These are phyloP conservation scores for Otis tarda DNA, from an alignment of 2,113 vertebrate genomes.

Conservation along the genomic window DNA sequence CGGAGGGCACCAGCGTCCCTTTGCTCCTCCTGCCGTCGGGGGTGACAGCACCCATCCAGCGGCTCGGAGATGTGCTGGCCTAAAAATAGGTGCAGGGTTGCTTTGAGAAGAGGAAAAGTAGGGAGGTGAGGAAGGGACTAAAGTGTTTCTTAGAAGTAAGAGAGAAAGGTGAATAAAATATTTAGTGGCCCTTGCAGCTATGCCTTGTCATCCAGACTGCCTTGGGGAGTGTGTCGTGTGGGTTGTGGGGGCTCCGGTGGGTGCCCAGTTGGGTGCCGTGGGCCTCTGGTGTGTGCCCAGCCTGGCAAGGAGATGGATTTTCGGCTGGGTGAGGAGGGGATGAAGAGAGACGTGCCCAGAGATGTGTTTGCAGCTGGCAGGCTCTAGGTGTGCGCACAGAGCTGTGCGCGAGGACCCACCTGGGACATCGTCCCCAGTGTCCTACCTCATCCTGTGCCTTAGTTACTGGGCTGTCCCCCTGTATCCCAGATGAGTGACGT, in stretches of 20 bases:
- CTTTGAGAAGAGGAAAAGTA: neutral
- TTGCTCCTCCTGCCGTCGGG: accelerated
- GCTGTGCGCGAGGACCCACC: accelerated
- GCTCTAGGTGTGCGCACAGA: neutral
- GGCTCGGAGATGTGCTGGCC: neutral
- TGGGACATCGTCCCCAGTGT: accelerated
- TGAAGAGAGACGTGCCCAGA: neutral
- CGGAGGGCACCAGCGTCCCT: neutral
- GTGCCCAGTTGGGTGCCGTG: accelerated
- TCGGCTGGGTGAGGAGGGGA: neutral
- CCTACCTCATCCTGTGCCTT: accelerated
- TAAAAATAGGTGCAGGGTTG: neutral
- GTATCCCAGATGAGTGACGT: accelerated
- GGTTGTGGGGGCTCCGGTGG: accelerated
- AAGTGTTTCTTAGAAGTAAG: neutral
- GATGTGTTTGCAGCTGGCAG: neutral
- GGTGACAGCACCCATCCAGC: neutral
- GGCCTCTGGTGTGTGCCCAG: accelerated
- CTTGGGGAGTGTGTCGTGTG: accelerated
- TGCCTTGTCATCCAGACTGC: neutral
- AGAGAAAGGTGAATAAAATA: neutral
- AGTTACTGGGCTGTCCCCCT: neutral
- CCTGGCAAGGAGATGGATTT: neutral
- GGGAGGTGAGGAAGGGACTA: neutral
- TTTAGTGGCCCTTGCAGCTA: neutral